phyloP scores from a whole-genome alignment of 2,797 vertebrate species.

The Cirrhinus mrigala region DNA sequence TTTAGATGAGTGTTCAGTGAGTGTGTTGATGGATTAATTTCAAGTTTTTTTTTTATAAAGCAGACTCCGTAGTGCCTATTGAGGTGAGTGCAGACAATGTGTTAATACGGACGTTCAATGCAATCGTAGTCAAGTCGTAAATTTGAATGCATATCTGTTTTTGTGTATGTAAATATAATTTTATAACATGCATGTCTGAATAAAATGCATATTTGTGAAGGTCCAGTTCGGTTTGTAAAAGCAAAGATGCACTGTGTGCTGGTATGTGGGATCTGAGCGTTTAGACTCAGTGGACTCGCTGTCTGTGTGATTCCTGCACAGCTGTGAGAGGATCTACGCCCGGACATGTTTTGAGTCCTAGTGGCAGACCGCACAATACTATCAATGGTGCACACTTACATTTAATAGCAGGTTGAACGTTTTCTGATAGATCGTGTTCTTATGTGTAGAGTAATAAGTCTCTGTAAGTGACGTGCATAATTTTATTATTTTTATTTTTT shows the following conservation, averaged over 20 bases:
- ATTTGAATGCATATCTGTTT: background rate
- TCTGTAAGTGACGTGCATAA: too few species aligned
- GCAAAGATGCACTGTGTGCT: background rate
- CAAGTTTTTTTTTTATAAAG: too few species aligned
- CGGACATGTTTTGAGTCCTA: constrained; percentile 43
- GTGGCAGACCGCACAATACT: background rate
- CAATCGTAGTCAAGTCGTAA: background rate
- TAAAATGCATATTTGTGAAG: background rate
- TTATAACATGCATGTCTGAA: background rate
- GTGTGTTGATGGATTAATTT: background rate
- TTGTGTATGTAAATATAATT: too few species aligned
- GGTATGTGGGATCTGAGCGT: background rate
- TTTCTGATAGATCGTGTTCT: background rate
- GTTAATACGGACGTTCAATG: background rate
- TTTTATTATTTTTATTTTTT: too few species aligned
- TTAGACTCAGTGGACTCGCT: too few species aligned
- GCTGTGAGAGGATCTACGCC: constrained; percentile 45
- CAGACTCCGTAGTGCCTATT: background rate
- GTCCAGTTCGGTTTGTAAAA: background rate
- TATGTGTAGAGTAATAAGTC: too few species aligned
- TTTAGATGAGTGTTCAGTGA: background rate
- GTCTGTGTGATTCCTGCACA: background rate
- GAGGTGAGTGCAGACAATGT: background rate
- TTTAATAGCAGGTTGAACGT: background rate
- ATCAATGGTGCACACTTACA: background rate